These are phyloP conservation scores for Apotomis betuletana DNA, from an alignment of 2,888 invertebrate species.

Conservation along the genomic window DNA sequence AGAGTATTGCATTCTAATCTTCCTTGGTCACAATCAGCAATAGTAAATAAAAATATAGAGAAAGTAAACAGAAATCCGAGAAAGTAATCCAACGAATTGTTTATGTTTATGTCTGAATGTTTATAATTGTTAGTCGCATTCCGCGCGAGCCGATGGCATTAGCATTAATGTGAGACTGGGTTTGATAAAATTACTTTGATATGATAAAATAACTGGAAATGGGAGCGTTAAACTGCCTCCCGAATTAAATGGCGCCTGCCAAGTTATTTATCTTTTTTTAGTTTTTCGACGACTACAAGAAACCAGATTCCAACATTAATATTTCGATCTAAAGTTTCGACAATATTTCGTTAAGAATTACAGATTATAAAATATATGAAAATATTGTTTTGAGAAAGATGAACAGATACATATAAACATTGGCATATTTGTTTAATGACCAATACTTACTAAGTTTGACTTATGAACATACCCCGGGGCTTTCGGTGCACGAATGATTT, in stretches of 20 bases:
- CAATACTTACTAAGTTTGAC: too few species aligned
- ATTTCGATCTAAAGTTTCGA: neutral
- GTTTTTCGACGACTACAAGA: slow-evolving; percentile 48
- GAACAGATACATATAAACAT: too few species aligned
- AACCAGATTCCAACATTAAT: slow-evolving; percentile 23
- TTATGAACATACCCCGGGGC: too few species aligned
- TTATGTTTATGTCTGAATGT: slow-evolving; percentile 60
- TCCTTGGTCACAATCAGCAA: neutral
- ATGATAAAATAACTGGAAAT: slow-evolving; percentile 51
- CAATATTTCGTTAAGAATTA: neutral
- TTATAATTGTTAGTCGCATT: slow-evolving; percentile 57
- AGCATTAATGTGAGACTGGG: slow-evolving; percentile 70
- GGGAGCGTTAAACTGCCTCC: slow-evolving; percentile 56
- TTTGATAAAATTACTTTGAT: slow-evolving; percentile 50
- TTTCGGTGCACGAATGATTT: too few species aligned
- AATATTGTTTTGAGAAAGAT: too few species aligned
- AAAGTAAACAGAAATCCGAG: slow-evolving; percentile 37
- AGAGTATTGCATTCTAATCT: slow-evolving; percentile 13
- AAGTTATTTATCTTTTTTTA: slow-evolving; percentile 53
- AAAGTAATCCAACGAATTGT: slow-evolving; percentile 46
- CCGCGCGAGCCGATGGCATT: slow-evolving; percentile 58
- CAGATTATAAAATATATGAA: too few species aligned
- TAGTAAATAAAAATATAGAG: slow-evolving; percentile 1
- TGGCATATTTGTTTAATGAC: too few species aligned
- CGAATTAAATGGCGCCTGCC: slow-evolving; percentile 64